Percentiles rank a stretch among this genome's conserved stretches.
These are phyloP conservation scores for Falcaria lacertinaria DNA, from an alignment of 2,888 invertebrate species.

Conservation along the genomic window DNA sequence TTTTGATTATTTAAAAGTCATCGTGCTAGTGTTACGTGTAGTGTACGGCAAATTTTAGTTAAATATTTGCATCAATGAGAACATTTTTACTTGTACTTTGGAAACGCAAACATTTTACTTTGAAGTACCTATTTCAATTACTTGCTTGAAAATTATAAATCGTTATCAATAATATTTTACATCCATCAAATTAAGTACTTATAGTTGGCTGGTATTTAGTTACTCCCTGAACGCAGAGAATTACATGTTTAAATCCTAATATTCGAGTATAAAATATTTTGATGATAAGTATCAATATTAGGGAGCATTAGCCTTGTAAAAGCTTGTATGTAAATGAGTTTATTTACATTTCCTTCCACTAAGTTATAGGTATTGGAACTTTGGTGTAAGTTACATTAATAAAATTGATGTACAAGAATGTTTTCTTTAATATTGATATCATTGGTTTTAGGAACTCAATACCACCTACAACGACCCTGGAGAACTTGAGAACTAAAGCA, in stretches of 20 bases:
- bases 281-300: neutral
- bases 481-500: constrained; percentile 81
- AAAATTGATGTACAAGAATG: too few relatives aligned
- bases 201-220: too few relatives aligned
- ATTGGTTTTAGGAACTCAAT: constrained; percentile 82
- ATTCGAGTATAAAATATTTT: neutral
- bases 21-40: neutral
- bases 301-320: neutral
- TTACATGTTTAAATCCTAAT: too few relatives aligned
- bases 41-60: neutral
- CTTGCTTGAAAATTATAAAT: too few relatives aligned
- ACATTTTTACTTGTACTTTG: too few relatives aligned
- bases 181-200: too few relatives aligned
- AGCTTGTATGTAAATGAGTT: neutral
- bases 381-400: too few relatives aligned
- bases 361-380: neutral
- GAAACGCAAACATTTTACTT: too few relatives aligned
- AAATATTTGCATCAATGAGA: too few relatives aligned
- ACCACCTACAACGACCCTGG: constrained; percentile 83
- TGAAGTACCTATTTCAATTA: too few relatives aligned
- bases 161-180: too few relatives aligned
- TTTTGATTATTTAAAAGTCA: neutral
- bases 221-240: too few relatives aligned
- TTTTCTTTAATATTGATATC: neutral
- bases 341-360: neutral